Evolutionary conservation across 2,888 invertebrate species (phyloP), one percentile per base, ranked within the genome.

Genomic region (Chrysolina oricalcia): DNA sequence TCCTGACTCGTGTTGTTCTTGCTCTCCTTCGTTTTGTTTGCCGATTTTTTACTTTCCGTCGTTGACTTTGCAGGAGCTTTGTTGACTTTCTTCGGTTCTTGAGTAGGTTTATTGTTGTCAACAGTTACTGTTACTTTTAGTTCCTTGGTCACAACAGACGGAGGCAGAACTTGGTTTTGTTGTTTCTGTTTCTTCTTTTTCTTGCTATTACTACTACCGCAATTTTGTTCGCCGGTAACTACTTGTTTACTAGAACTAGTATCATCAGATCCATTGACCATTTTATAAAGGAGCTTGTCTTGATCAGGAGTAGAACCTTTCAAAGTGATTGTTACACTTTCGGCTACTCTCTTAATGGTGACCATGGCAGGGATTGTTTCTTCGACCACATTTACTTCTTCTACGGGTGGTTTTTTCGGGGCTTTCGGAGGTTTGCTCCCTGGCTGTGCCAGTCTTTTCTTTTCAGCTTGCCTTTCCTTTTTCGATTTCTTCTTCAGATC

Each of bases 301-400:
- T 94, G 93, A 76, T 93, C 93, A 0, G 93, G 93, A 0, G 93
- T 93, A 72, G 93, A 92, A 6, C 94, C 94, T 84, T 94, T 93
- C 41, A 94, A 89, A 0, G 94, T 94, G 66, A 95, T 94, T 0
- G 94, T 95, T 0, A 95, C 95, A 9, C 92, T 92, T 80, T 93
- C 91, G 87, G 93, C 92, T 1, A 94, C 92, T 66, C 94, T 89
- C 75, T 93, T 92, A 75, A 95, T 95, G 8, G 95, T 95, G 1
- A 95, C 94, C 89, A 93, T 93, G 75, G 89, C 89, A 3, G 89
- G 89, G 70, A 89, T 88, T 0, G 87, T 88, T 82, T 89, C 88
- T 81, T 88, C 88, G 48, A 88, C 87, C 84, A 82, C 73, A 65
- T 78, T 74, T 21, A 73, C 69, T 66, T 73, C 72, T 21, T 77